A percentile compares a stretch with the other conserved stretches of the same genome.
Conservation (phyloP, 1,140 invertebrate species). For the Lepidurus couesii region DNA sequence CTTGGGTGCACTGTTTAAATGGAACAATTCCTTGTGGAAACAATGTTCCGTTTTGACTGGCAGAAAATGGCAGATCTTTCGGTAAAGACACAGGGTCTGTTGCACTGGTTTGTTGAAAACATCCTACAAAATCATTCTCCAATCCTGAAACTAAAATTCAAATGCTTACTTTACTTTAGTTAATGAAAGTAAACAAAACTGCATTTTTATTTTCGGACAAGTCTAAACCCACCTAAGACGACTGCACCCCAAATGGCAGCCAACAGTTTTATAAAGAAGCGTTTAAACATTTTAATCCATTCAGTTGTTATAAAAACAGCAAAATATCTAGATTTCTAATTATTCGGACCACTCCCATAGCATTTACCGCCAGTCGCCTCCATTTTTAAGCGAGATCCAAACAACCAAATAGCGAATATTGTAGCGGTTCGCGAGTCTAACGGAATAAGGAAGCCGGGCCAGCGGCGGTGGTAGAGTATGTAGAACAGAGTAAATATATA, state of each 20-base stretch:
- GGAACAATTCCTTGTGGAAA: background rate
- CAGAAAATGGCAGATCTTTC: conserved; percentile 12
- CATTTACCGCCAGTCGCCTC: conserved; percentile 13
- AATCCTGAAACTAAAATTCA: background rate
- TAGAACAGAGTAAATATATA: too few species aligned
- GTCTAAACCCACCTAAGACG: background rate
- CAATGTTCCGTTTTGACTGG: conserved; percentile 2
- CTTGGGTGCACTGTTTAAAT: background rate
- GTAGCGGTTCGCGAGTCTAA: too few species aligned
- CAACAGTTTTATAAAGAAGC: background rate
- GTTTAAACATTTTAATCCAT: background rate
- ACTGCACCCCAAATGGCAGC: background rate
- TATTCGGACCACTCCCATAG: background rate
- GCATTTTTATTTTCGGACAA: background rate
- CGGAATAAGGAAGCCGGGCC: too few species aligned
- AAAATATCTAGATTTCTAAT: background rate
- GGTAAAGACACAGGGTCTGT: background rate
- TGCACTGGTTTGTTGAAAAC: background rate
- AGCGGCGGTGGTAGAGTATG: too few species aligned
- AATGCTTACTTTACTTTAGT: background rate
- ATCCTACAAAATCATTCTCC: conserved; percentile 31
- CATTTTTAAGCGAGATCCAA: background rate
- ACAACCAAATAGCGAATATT: background rate
- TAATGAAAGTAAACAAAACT: background rate
- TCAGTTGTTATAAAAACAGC: background rate